Evolutionary conservation across 2,797 vertebrate genomes (phyloP), one percentile per base, ranked within the genome.

Genomic region (Poeciliopsis paucimaculata): DNA sequence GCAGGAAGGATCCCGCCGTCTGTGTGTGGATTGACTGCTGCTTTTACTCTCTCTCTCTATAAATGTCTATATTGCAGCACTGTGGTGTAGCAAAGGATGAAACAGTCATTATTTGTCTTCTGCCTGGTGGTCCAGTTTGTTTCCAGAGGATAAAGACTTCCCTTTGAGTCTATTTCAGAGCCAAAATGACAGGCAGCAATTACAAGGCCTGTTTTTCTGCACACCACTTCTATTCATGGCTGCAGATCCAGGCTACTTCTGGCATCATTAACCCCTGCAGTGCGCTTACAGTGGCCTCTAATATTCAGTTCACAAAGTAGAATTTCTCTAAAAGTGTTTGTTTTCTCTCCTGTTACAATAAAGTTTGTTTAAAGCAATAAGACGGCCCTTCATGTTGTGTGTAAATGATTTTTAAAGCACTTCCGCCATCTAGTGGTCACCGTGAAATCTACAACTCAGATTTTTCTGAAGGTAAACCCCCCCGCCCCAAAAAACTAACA

Each of bases 371-470:
- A 72, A 9, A 75, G 57, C 5, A 53, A 60, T 47, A n/a, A 64
- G 60, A 41, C 62, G 43, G 2, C 45, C 41, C 53, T 46, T 81
- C 39, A 64, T 66, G 31, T 57, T 34, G 71, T 15, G 64, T 7
- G 75, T 60, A 46, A 26, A 1, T 72, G n/a, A 77, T 86, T 79
- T 70, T 76, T 87, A 68, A 74, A 77, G 73, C 81, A 46, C 39
- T 47, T 55, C 76, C 80, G 72, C 94, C 94, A 94, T 87, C 95
- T 93, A 89, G 93, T 92, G 95, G 93, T 39, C 28, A 55, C 41
- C 60, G 53, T 64, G 10, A n/a, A 79, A 10, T 2, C 39, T 43
- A 70, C 77, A 83, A 39, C 1, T 12, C 43, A 15, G 28, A 36
- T 15, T 74, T 26, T 43, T 13, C 46, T n/a, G 20, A 26, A 13